Base-by-base conservation (phyloP, 2,113 vertebrate species). In the Cyanoliseus patagonus region DNA sequence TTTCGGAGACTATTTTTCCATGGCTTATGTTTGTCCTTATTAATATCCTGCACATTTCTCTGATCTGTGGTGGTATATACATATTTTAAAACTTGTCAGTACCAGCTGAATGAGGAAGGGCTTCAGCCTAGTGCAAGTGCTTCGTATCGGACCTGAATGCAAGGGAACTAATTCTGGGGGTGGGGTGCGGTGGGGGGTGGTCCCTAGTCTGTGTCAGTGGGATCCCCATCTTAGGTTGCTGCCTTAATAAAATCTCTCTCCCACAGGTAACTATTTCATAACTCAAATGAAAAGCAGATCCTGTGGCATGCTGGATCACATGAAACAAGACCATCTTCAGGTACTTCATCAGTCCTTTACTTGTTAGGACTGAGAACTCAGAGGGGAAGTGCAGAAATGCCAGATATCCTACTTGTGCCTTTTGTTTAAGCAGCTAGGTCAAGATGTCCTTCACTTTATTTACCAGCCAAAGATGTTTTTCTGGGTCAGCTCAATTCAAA, bases 91-190 rank as follows among this genome's bases (percentile, higher is more conserved):
- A 72, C 35, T 44, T 51, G 7, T 16, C 28, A 35, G n/a, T 59
- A 39, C 37, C 46, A 76, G 10, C 11, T 64, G 49, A 79, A 57
- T 27, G 49, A 83, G 30, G 42, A 69, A 79, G 37, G n/a, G 28
- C 44, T 86, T 78, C n/a, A 37, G 37, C 11, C 15, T n/a, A 33
- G 15, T 0, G 3, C 19, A 49, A 20, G n/a, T 66, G 9, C 25
- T 69, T 76, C 0, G 0, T 8, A 9, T 18, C 0, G 0, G 51
- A 46, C 35, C 24, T 61, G 31, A 62, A 62, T 39, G 31, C 19
- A 64, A 79, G 18, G 8, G 24, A 28, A 53, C 24, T 23, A 7
- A 30, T 33, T 14, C 49, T 13, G 47, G 47, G 47, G 22, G 47
- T 12, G 11, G 6, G 0, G 18, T 4, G 42, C 8, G 17, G 42